These are phyloP conservation scores for Glaucopsyche alexis DNA, from an alignment of 2,888 invertebrate genomes.

Conservation along the genomic window DNA sequence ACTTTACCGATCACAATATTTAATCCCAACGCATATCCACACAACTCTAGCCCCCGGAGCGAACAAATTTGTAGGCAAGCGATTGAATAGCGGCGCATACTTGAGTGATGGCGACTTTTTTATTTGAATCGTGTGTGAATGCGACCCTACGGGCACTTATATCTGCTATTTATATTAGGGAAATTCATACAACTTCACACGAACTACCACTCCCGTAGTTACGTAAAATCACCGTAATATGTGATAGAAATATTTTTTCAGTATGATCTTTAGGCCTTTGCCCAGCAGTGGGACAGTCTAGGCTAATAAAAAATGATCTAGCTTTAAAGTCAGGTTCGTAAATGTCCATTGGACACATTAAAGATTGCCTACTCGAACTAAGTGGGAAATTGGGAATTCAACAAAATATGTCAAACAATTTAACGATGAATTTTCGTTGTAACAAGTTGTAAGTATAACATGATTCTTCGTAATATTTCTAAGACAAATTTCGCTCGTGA, in stretches of 20 bases:
- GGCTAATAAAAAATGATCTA: neutral
- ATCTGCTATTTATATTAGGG: constrained; percentile 22
- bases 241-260: neutral
- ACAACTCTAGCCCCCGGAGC: constrained; percentile 48
- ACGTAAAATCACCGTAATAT: neutral
- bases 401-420: neutral
- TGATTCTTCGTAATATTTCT: neutral
- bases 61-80: constrained; percentile 72
- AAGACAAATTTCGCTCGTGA: neutral
- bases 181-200: neutral
- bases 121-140: constrained; percentile 80
- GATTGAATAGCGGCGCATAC: constrained; percentile 77
- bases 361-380: neutral
- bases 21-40: constrained; percentile 51
- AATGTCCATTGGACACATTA: neutral
- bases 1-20: neutral
- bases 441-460: neutral
- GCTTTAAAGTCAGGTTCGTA: too few species aligned
- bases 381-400: too few species aligned
- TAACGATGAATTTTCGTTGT: neutral
- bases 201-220: neutral
- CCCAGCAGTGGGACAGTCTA: too few species aligned
- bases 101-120: constrained; percentile 79
- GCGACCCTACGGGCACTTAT: constrained; percentile 52
- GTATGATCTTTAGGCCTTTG: too few species aligned